These are phyloP conservation scores for Esox niger DNA, from an alignment of 2,113 vertebrate genomes.

Conservation along the genomic window DNA sequence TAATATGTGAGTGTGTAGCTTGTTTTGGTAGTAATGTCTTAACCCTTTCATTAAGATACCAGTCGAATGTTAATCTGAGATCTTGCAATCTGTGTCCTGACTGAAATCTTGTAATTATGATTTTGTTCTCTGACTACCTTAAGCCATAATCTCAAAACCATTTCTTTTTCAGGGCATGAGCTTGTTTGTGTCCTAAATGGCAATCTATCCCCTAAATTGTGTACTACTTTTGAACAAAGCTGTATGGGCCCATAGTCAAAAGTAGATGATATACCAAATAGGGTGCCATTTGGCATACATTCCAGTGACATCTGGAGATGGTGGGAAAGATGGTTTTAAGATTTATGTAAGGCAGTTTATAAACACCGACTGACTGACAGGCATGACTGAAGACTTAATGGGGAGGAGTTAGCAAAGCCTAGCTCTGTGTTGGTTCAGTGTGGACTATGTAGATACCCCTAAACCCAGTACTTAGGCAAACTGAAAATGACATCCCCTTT, in stretches of 20 bases:
- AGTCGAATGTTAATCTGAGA: conserved; percentile 61
- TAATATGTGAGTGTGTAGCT: background rate
- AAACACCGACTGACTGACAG: conserved; percentile 27
- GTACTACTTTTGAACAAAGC: too few species aligned
- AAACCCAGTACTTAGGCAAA: conserved; percentile 46
- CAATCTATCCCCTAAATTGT: too few species aligned
- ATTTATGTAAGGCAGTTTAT: conserved; percentile 73
- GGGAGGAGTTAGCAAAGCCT: conserved; percentile 55
- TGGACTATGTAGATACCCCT: conserved; percentile 43
- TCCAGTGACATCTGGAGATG: conserved; percentile 71
- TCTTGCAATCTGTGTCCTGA: conserved; percentile 59
- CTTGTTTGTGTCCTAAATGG: background rate
- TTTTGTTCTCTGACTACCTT: conserved; percentile 63
- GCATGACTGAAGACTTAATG: conserved; percentile 47
- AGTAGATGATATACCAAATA: too few species aligned
- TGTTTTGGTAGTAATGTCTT: conserved; percentile 58
- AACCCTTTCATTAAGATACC: conserved; percentile 62
- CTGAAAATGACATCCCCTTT: conserved; percentile 61
- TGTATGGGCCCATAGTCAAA: too few species aligned
- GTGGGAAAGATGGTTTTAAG: conserved; percentile 73
- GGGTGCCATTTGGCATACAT: too few species aligned
- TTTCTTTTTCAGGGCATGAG: conserved; percentile 46
- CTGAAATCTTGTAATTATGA: conserved; percentile 70
- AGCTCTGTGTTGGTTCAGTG: conserved; percentile 18
- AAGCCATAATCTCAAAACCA: conserved; percentile 65